Base-by-base conservation (phyloP, 2,113 vertebrate genomes). In the Gymnogyps californianus region DNA sequence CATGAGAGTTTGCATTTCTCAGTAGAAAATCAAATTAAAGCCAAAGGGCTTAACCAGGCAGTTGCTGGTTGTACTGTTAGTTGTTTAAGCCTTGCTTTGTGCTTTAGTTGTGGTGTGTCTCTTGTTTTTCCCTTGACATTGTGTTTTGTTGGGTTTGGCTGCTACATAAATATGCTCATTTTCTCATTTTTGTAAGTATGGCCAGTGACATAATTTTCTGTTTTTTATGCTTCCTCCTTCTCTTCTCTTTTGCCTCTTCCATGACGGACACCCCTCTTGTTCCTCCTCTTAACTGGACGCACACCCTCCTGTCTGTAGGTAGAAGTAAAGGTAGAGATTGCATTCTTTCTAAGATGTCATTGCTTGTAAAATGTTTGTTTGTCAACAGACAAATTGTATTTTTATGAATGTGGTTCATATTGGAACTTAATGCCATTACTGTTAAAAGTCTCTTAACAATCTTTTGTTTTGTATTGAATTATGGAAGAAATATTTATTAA, bases 251-350 rank as follows among this genome's bases (percentile, higher is more conserved):
- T 51, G 83, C 95, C 69, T 97, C 75, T 97, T 97, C 89, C 94
- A 2, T 96, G 98, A 89, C 67, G 98, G 98, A 99, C 97, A 97
- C 76, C 31, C 83, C 81, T 97, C 94, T 96, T 92, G 71, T 95
- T 97, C 95, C 87, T 98, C 90, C 92, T 94, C 96, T 96, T 96
- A 98, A 97, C 58, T 95, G 98, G 97, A 98, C 1, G 71, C 97
- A 91, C 97, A 96, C 92, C 98, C 98, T 98, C 98, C 94, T 98
- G 94, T 97, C 97, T 98, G 93, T 99, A 99, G 99, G 99, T 99
- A 99, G 99, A 99, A 99, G 99, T 98, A 99, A 99, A 99, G 99
- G 99, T 99, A 99, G 98, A 98, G 94, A 97, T 93, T 57, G 59
- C 95, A 98, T 98, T 98, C 88, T 97, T 98, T 96, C 42, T 97